These are phyloP conservation scores for Upupa epops DNA, from an alignment of 2,113 vertebrate genomes.

Conservation along the genomic window DNA sequence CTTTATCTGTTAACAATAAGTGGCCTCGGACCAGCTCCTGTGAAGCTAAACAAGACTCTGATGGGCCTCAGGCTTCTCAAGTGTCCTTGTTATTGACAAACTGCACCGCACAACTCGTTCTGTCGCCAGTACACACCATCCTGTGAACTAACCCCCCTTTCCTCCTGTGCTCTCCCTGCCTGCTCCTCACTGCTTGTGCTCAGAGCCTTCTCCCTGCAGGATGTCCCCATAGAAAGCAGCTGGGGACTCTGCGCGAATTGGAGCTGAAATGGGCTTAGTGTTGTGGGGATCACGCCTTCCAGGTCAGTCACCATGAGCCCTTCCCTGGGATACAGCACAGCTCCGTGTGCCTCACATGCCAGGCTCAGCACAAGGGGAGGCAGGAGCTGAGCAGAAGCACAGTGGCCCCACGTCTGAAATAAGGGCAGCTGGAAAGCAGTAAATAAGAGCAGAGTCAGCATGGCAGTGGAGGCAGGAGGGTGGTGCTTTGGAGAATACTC, in stretches of 20 bases:
- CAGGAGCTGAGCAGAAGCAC: not conserved
- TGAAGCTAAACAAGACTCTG: not conserved
- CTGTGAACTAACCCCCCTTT: not conserved
- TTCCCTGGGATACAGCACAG: not conserved
- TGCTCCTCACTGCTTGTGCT: not conserved
- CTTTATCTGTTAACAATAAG: not conserved
- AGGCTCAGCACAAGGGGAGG: not conserved
- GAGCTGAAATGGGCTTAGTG: not conserved
- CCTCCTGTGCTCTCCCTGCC: not conserved
- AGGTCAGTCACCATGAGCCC: not conserved
- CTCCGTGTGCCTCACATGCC: slow-evolving; percentile 7
- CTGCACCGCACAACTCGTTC: not conserved
- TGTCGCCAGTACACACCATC: not conserved
- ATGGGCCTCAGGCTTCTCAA: not conserved
- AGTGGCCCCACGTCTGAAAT: slow-evolving; percentile 9
- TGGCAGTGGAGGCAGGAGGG: not conserved
- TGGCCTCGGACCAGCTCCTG: not conserved
- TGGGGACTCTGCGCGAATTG: not conserved
- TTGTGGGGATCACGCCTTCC: not conserved
- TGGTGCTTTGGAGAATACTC: not conserved
- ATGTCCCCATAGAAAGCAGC: not conserved
- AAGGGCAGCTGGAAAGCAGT: not conserved
- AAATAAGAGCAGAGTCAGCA: not conserved
- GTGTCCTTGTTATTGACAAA: not conserved
- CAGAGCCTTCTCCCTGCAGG: not conserved